These are phyloP conservation scores for Entomyzon cyanotis DNA, from an alignment of 2,113 vertebrate genomes.

Conservation along the genomic window DNA sequence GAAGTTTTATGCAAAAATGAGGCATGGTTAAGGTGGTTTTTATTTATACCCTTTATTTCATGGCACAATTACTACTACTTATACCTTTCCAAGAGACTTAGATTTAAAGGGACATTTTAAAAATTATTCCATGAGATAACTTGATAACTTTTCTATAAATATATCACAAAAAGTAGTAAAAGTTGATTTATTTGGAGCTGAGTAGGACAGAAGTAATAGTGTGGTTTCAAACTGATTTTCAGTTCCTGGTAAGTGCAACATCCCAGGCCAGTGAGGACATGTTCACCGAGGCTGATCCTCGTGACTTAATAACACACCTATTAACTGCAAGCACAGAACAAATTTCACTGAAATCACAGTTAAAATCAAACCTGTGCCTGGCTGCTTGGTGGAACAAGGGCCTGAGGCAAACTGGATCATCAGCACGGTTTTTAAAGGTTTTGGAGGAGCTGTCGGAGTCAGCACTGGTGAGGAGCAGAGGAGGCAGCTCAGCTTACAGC, in stretches of 20 bases:
- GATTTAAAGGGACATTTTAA: not conserved
- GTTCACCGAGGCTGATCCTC: not conserved
- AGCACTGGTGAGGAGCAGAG: accelerated
- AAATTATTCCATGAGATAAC: not conserved
- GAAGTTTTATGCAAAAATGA: not conserved
- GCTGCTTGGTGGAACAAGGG: not conserved
- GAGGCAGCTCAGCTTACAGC: accelerated
- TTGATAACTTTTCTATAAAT: not conserved
- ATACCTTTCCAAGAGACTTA: not conserved
- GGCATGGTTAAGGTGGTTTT: not conserved
- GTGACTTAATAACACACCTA: not conserved
- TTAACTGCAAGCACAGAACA: not conserved
- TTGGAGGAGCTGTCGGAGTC: accelerated
- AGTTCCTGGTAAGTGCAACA: not conserved
- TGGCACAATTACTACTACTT: not conserved
- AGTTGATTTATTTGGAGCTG: not conserved
- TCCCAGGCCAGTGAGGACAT: not conserved
- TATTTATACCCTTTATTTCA: not conserved
- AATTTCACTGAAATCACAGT: not conserved
- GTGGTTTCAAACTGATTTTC: not conserved
- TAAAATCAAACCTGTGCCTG: not conserved
- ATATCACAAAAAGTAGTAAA: not conserved
- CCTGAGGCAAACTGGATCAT: not conserved
- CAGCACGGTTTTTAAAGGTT: accelerated
- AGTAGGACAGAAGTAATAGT: not conserved